Evolutionary conservation across 2,113 vertebrate genomes (phyloP), one percentile per base, ranked within the genome.

Genomic region (Gambusia affinis): DNA sequence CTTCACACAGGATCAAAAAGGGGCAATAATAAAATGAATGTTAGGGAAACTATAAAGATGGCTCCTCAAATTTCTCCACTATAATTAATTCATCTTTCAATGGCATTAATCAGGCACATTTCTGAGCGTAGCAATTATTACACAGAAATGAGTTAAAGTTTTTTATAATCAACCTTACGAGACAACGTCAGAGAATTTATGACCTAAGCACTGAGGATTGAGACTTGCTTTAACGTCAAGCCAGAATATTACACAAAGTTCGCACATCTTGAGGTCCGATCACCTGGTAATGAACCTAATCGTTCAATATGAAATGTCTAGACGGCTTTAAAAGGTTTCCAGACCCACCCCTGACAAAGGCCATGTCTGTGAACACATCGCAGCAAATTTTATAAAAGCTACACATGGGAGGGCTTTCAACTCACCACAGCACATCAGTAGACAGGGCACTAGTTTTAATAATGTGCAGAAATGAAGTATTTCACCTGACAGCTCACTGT

Each of bases 301-400:
- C 85, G 74, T 47, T 92, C 80, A 90, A 28, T 79, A 71, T 75
- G 67, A 87, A 80, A 14, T 61, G 61, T 83, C 73, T 39, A 51
- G 83, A 85, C 83, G 79, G 64, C n/a, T 82, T 75, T 28, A 72
- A 80, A 85, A 86, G 70, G 72, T 79, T 84, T 76, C 11, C 70
- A 63, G 61, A 68, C 3, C 37, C 61, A 12, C 73, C 72, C 68
- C 79, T 17, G 80, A 72, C 24, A 83, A 73, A 76, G 12, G 57
- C 22, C 60, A 39, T 12, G 37, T 66, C 29, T 78, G 2, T 57
- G 44, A 33, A 61, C 17, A 67, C 51, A 27, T 70, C 7, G 63
- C 42, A 35, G 29, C 39, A 57, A 28, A 64, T 76, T 75, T 47
- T 60, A 72, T 47, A 33, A 68, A 66, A 29, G 37, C 61, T 69